Evolutionary conservation across 2,888 invertebrate species (phyloP), one percentile per base, ranked within the genome.

Genomic region (Endotricha flammealis): DNA sequence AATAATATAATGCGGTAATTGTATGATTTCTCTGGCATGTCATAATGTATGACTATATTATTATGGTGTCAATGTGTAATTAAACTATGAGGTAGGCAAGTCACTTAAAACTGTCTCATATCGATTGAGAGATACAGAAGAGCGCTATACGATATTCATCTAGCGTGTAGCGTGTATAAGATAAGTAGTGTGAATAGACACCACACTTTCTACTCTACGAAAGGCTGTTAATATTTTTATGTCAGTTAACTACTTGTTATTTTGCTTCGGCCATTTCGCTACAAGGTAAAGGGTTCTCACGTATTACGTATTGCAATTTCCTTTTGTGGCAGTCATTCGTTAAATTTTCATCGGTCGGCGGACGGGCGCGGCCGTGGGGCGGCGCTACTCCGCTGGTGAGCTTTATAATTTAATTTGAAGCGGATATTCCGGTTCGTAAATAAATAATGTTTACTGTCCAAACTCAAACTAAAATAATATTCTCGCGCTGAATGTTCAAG

Each of bases 321-420:
- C 73, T 73, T 74, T 76, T 69, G 73, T 66, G 69, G 69, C 60
- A 56, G 55, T 56, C 64, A 66, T 73, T 75, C 73, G 74, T 77
- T 76, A 77, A 76, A 71, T 63, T 75, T 76, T 74, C 69, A 77
- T 64, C 53, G 59, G 56, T 40, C 38, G 53, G 59, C 50, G 54
- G 67, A 66, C 64, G 65, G 55, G 55, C 55, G 52, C n/a, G n/a
- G n/a, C n/a, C n/a, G n/a, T n/a, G n/a, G n/a, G n/a, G n/a, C n/a
- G 50, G 46, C 50, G 52, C 50, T 55, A 46, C 48, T 53, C 41
- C 46, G 47, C 54, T 45, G 35, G 44, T 46, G 53, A 39, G 58
- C 54, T 69, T 58, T 57, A 69, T 68, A 65, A 71, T 70, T 70
- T 65, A 65, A 70, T 69, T 66, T 64, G 42, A 53, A 46, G 50